These are phyloP conservation scores for Xylota sylvarum DNA, from an alignment of 2,888 invertebrate species.

Conservation along the genomic window DNA sequence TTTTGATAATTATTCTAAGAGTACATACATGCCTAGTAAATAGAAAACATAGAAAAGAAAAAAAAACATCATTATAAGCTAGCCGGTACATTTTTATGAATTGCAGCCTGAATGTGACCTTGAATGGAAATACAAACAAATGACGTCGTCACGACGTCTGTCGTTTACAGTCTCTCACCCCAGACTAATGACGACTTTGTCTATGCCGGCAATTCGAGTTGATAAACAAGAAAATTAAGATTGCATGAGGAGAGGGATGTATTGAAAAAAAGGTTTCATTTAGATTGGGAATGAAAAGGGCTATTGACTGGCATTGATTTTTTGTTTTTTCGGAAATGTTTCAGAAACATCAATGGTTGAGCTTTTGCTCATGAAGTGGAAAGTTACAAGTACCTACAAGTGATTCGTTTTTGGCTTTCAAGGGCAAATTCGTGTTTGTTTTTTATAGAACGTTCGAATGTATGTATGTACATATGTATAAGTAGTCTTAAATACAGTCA, in stretches of 20 bases:
- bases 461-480: not conserved
- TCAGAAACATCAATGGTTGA: not conserved
- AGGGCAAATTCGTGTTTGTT: not conserved
- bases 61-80: not conserved
- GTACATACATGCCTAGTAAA: not conserved
- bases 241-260: not conserved
- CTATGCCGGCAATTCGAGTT: constrained; percentile 28
- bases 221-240: constrained; percentile 9
- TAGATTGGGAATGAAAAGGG: not conserved
- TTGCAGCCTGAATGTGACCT: constrained; percentile 27
- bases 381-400: constrained; percentile 9
- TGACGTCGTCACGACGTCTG: constrained; percentile 40
- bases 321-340: not conserved
- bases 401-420: not conserved
- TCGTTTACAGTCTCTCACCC: constrained; percentile 15
- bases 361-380: not conserved
- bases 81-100: constrained; percentile 25
- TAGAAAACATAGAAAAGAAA: constrained; percentile 12
- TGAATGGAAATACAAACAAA: constrained; percentile 54
- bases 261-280: not conserved
- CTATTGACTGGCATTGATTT: constrained; percentile 12
- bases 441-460: not conserved
- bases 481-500: too few species aligned
- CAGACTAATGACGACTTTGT: not conserved
- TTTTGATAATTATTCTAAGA: constrained; percentile 20